These are phyloP conservation scores for Tillus elongatus DNA, from an alignment of 2,888 invertebrate species.

Conservation along the genomic window DNA sequence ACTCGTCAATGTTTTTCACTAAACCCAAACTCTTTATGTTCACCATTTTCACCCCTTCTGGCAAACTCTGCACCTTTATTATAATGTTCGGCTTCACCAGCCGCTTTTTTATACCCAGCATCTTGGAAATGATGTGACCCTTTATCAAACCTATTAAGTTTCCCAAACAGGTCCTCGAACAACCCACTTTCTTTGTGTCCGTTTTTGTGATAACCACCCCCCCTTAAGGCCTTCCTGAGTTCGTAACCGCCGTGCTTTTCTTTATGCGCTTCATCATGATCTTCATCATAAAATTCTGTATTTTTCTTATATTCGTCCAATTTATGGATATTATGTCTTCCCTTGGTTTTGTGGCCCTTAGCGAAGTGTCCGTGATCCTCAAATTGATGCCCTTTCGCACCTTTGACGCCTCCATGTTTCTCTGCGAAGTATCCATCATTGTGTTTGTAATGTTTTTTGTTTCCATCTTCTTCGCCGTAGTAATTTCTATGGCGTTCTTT, in stretches of 20 bases:
- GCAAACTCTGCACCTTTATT: constrained; percentile 38
- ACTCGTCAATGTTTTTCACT: too few relatives aligned
- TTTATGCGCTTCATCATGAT: constrained; percentile 65
- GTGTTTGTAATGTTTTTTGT: constrained; percentile 56
- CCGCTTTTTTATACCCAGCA: constrained; percentile 62
- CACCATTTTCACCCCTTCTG: constrained; percentile 62
- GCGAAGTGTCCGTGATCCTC: constrained; percentile 63
- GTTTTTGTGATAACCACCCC: constrained; percentile 59
- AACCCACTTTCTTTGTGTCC: constrained; percentile 52
- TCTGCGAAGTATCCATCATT: constrained; percentile 56
- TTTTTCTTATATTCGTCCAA: constrained; percentile 73
- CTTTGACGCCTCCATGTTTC: constrained; percentile 57
- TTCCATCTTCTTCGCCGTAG: constrained; percentile 53
- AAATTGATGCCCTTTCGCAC: constrained; percentile 47
- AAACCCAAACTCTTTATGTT: constrained; percentile 54
- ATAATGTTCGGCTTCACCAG: constrained; percentile 39
- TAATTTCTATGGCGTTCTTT: constrained; percentile 56
- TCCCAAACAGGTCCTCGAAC: constrained; percentile 47
- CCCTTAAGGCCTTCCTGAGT: constrained; percentile 25
- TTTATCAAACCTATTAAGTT: constrained; percentile 64
- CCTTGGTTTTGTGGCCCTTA: constrained; percentile 73
- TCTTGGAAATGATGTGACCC: constrained; percentile 65
- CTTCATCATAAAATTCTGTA: constrained; percentile 71
- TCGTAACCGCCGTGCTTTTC: constrained; percentile 68
- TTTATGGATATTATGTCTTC: constrained; percentile 71